Percentiles rank a stretch among this genome's conserved stretches.
Evolutionary conservation across 2,888 invertebrate species (phyloP).

Genomic region (Phyllotreta striolata): DNA sequence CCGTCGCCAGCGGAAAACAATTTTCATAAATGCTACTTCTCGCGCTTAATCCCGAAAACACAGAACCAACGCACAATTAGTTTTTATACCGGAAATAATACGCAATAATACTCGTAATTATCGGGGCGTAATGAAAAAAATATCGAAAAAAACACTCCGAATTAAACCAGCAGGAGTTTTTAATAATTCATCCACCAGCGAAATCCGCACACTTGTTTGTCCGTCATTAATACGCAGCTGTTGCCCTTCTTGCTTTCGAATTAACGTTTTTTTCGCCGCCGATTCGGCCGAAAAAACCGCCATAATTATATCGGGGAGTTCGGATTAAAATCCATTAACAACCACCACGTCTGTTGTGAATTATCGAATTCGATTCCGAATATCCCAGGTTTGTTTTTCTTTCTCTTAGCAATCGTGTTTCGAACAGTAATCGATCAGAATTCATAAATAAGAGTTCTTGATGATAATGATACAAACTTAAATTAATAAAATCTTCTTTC

Average conservation of each 20-base stretch:
- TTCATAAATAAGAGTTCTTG: too few species aligned
- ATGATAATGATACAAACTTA: too few species aligned
- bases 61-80: slow-evolving; percentile 21
- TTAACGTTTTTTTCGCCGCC: slow-evolving; percentile 27
- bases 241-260: slow-evolving; percentile 22
- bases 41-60: slow-evolving; percentile 24
- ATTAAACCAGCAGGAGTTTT: not conserved
- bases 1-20: slow-evolving; percentile 23
- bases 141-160: not conserved
- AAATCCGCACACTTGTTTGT: slow-evolving; percentile 17
- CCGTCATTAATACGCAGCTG: slow-evolving; percentile 25
- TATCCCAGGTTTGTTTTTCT: too few species aligned
- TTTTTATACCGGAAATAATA: slow-evolving; percentile 7
- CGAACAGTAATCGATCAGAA: too few species aligned
- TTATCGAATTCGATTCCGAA: not conserved
- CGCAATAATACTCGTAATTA: not conserved
- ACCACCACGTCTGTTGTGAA: not conserved
- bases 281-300: slow-evolving; percentile 25
- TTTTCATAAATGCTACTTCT: slow-evolving; percentile 24
- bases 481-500: too few species aligned
- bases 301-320: slow-evolving; percentile 21
- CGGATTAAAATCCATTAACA: slow-evolving; percentile 11
- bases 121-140: not conserved
- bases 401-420: too few species aligned
- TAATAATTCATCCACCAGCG: slow-evolving; percentile 6